Evolutionary conservation across 2,888 invertebrate genomes (phyloP).

Genomic region (Phragmatobia fuliginosa): DNA sequence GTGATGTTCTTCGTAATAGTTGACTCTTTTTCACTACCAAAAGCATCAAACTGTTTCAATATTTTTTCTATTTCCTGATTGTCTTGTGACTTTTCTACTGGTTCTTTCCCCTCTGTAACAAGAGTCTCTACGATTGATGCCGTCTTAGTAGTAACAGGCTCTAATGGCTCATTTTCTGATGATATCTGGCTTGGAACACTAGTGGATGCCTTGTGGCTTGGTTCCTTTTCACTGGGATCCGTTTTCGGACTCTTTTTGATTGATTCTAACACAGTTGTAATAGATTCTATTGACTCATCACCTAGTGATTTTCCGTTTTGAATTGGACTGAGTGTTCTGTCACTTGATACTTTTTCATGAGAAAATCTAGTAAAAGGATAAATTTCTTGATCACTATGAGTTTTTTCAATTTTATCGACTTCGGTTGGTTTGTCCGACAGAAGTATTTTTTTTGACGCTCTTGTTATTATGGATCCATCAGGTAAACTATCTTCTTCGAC

Average conservation of each 20-base stretch:
- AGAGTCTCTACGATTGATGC: constrained; percentile 18
- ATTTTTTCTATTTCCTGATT: not conserved
- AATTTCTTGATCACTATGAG: not conserved
- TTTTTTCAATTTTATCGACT: not conserved
- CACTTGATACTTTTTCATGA: not conserved
- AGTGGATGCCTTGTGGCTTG: constrained; percentile 14
- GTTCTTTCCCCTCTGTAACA: not conserved
- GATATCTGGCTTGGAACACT: constrained; percentile 14
- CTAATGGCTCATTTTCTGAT: not conserved
- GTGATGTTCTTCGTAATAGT: not conserved
- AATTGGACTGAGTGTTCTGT: not conserved
- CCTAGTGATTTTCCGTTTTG: not conserved
- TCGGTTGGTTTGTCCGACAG: constrained; percentile 3
- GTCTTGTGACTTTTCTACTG: constrained; percentile 20
- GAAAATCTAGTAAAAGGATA: constrained; percentile 17
- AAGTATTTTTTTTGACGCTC: constrained; percentile 2
- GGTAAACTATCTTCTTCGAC: constrained; percentile 31
- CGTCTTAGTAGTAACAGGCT: constrained; percentile 21
- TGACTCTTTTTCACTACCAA: not conserved
- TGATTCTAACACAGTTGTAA: constrained; percentile 25
- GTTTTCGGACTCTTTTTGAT: constrained; percentile 19
- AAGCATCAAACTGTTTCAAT: not conserved
- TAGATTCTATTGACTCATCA: not conserved
- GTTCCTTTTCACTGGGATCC: not conserved
- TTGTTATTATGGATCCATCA: constrained; percentile 20